A percentile compares a stretch with the other conserved stretches of the same genome.
Evolutionary conservation across 2,888 invertebrate species (phyloP).

Genomic region (Leptarthrus brevirostris): DNA sequence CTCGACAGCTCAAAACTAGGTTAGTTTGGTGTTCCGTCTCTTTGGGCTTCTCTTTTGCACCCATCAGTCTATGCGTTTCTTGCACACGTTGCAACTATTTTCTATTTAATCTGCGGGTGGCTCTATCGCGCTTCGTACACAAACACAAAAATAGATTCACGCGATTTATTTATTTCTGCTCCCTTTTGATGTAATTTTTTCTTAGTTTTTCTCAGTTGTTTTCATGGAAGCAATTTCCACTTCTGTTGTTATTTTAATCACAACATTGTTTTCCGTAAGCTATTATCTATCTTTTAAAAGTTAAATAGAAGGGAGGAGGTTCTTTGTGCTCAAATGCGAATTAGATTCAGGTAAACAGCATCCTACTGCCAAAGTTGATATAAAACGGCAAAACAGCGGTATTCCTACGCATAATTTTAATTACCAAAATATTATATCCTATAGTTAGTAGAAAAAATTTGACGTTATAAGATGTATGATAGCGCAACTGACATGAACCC

Average conservation of each 20-base stretch:
- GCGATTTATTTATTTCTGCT: constrained; percentile 39
- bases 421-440: too few relatives aligned
- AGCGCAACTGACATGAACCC: not conserved
- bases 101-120: constrained; percentile 43
- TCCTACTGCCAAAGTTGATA: too few relatives aligned
- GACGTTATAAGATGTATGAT: not conserved
- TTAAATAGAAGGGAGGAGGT: too few relatives aligned
- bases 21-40: constrained; percentile 49
- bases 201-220: too few relatives aligned
- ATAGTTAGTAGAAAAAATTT: not conserved
- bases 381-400: too few relatives aligned
- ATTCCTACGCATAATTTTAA: too few relatives aligned
- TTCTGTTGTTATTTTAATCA: too few relatives aligned
- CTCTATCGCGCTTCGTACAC: constrained; percentile 7
- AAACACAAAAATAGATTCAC: constrained; percentile 43
- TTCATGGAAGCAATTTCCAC: not conserved
- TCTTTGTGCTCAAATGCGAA: too few relatives aligned
- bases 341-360: too few relatives aligned
- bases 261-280: too few relatives aligned
- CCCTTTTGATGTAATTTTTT: constrained; percentile 32
- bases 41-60: constrained; percentile 20
- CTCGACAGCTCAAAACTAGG: constrained; percentile 52
- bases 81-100: constrained; percentile 22
- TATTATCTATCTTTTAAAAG: too few relatives aligned
- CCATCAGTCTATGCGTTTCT: not conserved